Percentiles rank a stretch among this genome's conserved stretches.
These are phyloP conservation scores for Odontesthes bonariensis DNA, from an alignment of 2,113 vertebrate species.

Conservation along the genomic window DNA sequence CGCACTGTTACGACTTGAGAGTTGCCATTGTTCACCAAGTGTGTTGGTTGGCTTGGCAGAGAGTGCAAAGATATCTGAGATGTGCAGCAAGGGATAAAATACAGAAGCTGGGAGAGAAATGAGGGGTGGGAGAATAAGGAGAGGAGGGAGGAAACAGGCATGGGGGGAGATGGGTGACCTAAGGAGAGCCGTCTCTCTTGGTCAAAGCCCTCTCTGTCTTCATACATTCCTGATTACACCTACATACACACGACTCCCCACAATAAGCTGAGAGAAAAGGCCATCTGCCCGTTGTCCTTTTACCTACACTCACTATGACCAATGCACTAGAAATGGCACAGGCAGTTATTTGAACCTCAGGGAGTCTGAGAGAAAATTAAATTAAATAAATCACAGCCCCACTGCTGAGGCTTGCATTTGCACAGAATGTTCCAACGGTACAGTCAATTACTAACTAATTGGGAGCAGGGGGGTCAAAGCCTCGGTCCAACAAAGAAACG, in stretches of 20 bases:
- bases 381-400: neutral
- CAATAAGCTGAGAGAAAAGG: slow-evolving; percentile 51
- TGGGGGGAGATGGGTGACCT: slow-evolving; percentile 41
- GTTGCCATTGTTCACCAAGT: slow-evolving; percentile 42
- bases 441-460: neutral
- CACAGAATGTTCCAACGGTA: neutral
- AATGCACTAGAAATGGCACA: slow-evolving; percentile 12
- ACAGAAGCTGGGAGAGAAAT: slow-evolving; percentile 14
- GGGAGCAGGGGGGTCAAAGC: neutral
- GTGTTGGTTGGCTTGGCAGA: slow-evolving; percentile 27
- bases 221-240: slow-evolving; percentile 68
- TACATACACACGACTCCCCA: slow-evolving; percentile 45
- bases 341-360: neutral
- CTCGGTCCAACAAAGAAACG: neutral
- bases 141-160: slow-evolving; percentile 8
- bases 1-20: slow-evolving; percentile 16
- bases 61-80: slow-evolving; percentile 33
- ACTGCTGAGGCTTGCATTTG: neutral
- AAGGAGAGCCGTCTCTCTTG: slow-evolving; percentile 47
- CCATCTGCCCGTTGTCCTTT: slow-evolving; percentile 65
- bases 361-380: neutral
- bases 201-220: slow-evolving; percentile 69
- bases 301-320: slow-evolving; percentile 39
- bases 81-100: slow-evolving; percentile 20
- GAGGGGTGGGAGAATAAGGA: slow-evolving; percentile 6